Evolutionary conservation across 2,888 invertebrate species (phyloP).

Genomic region (Synanthedon formicaeformis): DNA sequence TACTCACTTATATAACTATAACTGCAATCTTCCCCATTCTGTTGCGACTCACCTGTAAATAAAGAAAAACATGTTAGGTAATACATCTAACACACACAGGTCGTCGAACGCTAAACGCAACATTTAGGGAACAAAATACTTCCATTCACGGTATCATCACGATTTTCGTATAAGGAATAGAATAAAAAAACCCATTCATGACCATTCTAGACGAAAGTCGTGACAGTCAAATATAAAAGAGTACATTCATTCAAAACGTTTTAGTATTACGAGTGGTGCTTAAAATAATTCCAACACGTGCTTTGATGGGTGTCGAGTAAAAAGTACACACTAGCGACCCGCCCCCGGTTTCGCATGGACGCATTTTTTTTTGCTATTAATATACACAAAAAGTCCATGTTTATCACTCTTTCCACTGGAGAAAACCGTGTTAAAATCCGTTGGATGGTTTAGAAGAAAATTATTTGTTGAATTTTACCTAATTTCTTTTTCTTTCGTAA

Average conservation of each 20-base stretch:
- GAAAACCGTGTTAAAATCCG: too few relatives aligned
- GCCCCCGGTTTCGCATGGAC: too few relatives aligned
- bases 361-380: too few relatives aligned
- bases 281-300: conserved; percentile 4
- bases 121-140: neutral
- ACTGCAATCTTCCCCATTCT: conserved; percentile 66
- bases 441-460: too few relatives aligned
- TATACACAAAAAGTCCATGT: too few relatives aligned
- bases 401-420: too few relatives aligned
- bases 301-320: too few relatives aligned
- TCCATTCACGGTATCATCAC: conserved; percentile 12
- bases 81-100: neutral
- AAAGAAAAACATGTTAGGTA: conserved; percentile 8
- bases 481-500: too few relatives aligned
- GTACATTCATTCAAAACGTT: conserved; percentile 5
- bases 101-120: neutral
- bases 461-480: too few relatives aligned
- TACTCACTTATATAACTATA: conserved; percentile 70
- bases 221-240: conserved; percentile 16
- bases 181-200: conserved; percentile 1
- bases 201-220: conserved; percentile 11
- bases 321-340: too few relatives aligned
- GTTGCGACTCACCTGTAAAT: conserved; percentile 64
- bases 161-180: conserved; percentile 9
- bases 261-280: conserved; percentile 4